phyloP scores from a whole-genome alignment of 2,113 vertebrate species.

The Phylloscopus trochiloides region DNA sequence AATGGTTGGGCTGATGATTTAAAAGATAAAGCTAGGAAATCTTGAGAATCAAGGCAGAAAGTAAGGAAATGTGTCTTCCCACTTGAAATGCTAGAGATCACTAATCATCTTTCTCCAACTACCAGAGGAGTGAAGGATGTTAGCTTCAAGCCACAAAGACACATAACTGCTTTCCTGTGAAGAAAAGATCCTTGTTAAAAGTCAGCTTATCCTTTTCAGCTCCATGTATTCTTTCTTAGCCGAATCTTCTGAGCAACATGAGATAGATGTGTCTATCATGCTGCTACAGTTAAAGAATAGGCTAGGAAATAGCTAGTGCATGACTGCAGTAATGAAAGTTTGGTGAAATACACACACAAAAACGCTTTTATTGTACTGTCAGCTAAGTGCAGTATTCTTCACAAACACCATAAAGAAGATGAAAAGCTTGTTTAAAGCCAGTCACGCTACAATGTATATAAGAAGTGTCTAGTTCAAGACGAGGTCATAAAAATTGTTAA shows the following conservation, averaged over 20 bases:
- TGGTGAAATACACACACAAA: not conserved
- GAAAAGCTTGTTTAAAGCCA: not conserved
- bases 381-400: not conserved
- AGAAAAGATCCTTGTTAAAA: not conserved
- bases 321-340: not conserved
- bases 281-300: not conserved
- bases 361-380: not conserved
- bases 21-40: not conserved
- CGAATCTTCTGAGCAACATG: not conserved
- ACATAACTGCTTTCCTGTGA: not conserved
- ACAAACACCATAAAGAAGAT: not conserved
- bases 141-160: not conserved
- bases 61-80: not conserved
- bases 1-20: not conserved
- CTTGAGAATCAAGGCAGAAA: not conserved
- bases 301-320: not conserved
- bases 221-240: not conserved
- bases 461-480: not conserved
- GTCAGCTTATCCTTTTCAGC: not conserved
- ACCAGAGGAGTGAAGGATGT: not conserved
- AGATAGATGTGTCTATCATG: not conserved
- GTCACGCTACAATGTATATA: not conserved
- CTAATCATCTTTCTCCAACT: not conserved
- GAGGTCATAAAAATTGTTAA: not conserved
- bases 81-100: not conserved